These are phyloP conservation scores for Acestrorhynchus altus DNA, from an alignment of 2,797 vertebrate species.

Conservation along the genomic window DNA sequence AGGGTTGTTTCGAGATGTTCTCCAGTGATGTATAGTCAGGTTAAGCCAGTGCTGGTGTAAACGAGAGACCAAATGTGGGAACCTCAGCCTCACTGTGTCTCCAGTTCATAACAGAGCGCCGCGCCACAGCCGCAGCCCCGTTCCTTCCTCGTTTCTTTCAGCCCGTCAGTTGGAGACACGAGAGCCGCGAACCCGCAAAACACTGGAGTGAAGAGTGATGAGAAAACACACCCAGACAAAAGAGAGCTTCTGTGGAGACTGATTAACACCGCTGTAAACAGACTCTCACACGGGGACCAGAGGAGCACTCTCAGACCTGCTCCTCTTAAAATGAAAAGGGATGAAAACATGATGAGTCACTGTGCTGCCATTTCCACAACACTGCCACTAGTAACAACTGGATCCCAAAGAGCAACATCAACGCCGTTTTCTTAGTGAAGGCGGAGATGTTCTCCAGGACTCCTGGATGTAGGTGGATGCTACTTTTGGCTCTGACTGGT, in stretches of 20 bases:
- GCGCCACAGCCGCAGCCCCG: background rate
- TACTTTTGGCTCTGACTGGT: background rate
- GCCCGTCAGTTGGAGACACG: background rate
- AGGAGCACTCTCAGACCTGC: constrained; percentile 31
- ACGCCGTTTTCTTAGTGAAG: background rate
- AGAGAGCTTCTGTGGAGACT: constrained; percentile 5
- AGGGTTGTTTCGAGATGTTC: too few relatives aligned
- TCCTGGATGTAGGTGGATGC: background rate
- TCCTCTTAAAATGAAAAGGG: background rate
- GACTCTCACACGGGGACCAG: constrained; percentile 32
- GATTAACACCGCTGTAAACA: constrained; percentile 51
- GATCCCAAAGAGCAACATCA: background rate
- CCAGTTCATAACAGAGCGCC: background rate
- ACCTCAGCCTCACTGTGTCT: background rate
- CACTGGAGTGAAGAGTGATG: background rate
- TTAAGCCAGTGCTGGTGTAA: too few relatives aligned
- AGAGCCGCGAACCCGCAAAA: background rate
- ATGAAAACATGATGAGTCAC: constrained; percentile 59
- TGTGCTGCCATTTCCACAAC: constrained; percentile 56
- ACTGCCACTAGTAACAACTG: constrained; percentile 35
- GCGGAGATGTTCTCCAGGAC: background rate
- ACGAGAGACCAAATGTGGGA: background rate
- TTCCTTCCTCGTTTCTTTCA: background rate
- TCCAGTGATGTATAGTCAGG: too few relatives aligned
- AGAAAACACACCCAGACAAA: background rate